Conservation (phyloP, 2,113 vertebrate species). For the Pterocles burchelli region DNA sequence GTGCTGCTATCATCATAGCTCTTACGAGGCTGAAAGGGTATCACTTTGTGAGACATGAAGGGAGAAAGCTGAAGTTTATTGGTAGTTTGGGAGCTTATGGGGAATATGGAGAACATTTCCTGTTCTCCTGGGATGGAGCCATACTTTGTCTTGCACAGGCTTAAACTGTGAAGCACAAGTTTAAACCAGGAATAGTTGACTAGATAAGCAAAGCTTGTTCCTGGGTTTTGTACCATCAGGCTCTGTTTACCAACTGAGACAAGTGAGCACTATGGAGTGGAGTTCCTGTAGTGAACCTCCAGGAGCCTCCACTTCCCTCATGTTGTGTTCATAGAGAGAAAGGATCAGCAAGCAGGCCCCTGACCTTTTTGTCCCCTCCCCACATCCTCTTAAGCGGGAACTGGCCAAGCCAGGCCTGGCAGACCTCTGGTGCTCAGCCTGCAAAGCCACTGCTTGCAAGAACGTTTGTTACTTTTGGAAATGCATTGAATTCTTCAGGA, state of each 20-base stretch:
- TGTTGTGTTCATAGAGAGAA: background rate
- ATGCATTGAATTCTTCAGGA: background rate
- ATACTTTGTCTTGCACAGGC: background rate
- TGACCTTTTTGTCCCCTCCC: background rate
- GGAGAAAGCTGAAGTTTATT: background rate
- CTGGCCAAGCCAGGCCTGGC: background rate
- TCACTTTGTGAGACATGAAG: background rate
- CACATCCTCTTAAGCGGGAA: background rate
- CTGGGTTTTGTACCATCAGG: background rate
- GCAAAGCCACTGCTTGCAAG: background rate
- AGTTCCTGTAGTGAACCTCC: background rate
- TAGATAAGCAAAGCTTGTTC: background rate
- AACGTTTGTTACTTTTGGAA: slow-evolving; percentile 7
- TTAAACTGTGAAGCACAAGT: background rate
- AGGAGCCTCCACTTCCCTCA: background rate
- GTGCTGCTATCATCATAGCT: background rate
- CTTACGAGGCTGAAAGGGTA: accelerated
- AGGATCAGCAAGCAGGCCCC: background rate
- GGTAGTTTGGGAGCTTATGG: background rate
- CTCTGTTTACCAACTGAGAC: background rate
- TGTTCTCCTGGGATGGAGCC: background rate
- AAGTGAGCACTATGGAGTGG: background rate
- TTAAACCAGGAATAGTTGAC: background rate
- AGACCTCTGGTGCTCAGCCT: background rate
- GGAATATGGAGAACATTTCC: background rate